Conservation (phyloP, 2,888 invertebrate species). For the Camptogramma bilineatum region DNA sequence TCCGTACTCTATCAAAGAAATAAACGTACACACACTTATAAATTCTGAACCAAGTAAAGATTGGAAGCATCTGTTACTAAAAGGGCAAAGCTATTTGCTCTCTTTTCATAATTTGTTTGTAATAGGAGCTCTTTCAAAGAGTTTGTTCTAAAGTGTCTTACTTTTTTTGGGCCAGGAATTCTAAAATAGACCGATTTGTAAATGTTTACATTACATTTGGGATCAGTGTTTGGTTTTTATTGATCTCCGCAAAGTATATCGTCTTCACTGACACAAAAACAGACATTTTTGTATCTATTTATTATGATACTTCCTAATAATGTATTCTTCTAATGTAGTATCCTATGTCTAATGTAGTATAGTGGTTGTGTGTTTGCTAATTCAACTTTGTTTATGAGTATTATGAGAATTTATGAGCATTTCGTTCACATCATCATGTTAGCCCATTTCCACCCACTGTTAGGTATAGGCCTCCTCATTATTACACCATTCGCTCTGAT, state of each 20-base stretch:
- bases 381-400: not conserved
- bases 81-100: too few relatives aligned
- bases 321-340: too few relatives aligned
- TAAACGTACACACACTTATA: constrained; percentile 35
- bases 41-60: not conserved
- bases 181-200: not conserved
- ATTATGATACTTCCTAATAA: not conserved
- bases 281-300: not conserved
- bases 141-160: not conserved
- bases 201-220: not conserved
- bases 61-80: too few relatives aligned
- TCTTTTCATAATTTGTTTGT: too few relatives aligned
- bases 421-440: too few relatives aligned
- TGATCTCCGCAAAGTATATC: not conserved
- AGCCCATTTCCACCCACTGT: too few relatives aligned
- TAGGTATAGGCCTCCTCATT: too few relatives aligned
- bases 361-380: not conserved
- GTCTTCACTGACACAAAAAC: not conserved
- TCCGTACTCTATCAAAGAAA: constrained; percentile 30
- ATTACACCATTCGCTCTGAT: too few relatives aligned
- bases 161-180: not conserved
- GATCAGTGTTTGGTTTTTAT: not conserved
- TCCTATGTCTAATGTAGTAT: too few relatives aligned
- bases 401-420: too few relatives aligned
- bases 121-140: too few relatives aligned